A percentile compares a stretch with the other conserved stretches of the same genome.
Conservation (phyloP, 2,888 invertebrate genomes). For the Pecten maximus region DNA sequence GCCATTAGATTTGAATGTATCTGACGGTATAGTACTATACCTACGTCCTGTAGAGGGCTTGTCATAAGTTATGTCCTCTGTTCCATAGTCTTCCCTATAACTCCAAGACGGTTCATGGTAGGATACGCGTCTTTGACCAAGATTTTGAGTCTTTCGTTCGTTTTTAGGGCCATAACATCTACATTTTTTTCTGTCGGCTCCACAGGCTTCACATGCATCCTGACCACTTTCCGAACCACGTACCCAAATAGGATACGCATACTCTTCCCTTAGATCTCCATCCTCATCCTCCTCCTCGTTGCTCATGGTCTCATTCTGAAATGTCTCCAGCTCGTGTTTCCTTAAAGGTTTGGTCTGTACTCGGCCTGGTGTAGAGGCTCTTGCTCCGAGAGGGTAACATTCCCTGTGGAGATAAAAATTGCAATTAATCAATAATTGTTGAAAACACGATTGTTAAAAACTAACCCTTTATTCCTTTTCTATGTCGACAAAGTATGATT, state of each 20-base stretch:
- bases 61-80: background rate
- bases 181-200: background rate
- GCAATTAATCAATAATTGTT: background rate
- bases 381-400: slow-evolving; percentile 33
- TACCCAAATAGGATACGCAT: background rate
- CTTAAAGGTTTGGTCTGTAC: background rate
- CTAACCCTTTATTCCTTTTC: background rate
- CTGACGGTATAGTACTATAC: background rate
- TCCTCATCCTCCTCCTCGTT: background rate
- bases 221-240: background rate
- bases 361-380: slow-evolving; percentile 49
- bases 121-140: background rate
- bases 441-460: background rate
- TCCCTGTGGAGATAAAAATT: background rate
- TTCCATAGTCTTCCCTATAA: background rate
- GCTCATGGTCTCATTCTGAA: background rate
- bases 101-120: background rate
- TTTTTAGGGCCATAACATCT: background rate
- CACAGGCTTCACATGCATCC: background rate
- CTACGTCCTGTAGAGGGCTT: background rate
- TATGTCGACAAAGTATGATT: background rate
- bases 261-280: background rate
- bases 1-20: background rate
- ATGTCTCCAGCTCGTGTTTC: background rate
- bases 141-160: background rate